A percentile compares a stretch with the other conserved stretches of the same genome.
phyloP scores from a whole-genome alignment of 2,797 vertebrate genomes.

The Hipposideros larvatus region DNA sequence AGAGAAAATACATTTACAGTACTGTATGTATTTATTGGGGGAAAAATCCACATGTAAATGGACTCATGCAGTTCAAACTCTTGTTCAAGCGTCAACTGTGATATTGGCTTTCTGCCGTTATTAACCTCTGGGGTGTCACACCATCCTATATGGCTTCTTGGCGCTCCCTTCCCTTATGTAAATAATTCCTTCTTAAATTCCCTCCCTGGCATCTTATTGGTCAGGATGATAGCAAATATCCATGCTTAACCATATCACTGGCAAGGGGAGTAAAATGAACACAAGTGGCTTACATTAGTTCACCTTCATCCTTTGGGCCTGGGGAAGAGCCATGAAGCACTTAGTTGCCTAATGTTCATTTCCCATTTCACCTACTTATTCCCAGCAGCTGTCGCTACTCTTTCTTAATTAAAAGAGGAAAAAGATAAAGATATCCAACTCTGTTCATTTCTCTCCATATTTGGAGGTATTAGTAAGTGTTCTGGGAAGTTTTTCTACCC shows the following conservation, averaged over 20 bases:
- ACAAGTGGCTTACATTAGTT: background rate
- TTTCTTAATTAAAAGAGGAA: slow-evolving; percentile 2
- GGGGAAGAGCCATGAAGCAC: background rate
- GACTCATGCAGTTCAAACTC: too few species aligned
- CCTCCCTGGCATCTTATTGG: background rate
- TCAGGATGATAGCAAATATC: background rate
- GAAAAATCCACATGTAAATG: too few species aligned
- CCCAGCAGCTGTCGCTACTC: background rate
- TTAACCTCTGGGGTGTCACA: background rate
- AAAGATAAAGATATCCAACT: background rate
- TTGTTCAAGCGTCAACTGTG: too few species aligned
- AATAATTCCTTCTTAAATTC: background rate
- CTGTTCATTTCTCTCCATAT: background rate
- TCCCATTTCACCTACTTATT: background rate
- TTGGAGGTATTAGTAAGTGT: background rate
- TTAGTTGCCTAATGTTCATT: background rate
- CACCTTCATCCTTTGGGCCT: too few species aligned
- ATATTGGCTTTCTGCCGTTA: background rate
- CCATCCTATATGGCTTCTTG: background rate
- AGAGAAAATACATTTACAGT: too few species aligned
- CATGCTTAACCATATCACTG: background rate
- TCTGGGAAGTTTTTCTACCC: background rate
- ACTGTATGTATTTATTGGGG: too few species aligned
- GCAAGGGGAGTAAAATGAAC: background rate
- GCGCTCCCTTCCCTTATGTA: background rate